Percentiles rank a stretch among this genome's conserved stretches.
Conservation (phyloP, 2,888 invertebrate species). For the Trichacis sp. region DNA sequence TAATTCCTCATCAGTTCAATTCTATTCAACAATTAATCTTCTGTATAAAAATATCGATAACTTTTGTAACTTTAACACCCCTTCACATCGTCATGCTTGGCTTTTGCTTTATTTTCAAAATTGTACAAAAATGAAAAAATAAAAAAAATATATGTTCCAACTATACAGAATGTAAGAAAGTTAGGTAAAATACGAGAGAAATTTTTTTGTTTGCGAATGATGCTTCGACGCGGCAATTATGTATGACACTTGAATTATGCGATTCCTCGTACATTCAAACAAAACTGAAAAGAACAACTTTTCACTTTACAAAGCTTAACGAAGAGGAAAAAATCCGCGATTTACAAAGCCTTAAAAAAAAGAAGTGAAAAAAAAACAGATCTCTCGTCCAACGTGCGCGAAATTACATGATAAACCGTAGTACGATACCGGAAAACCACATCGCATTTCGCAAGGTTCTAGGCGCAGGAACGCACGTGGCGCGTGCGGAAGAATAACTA, state of each 20-base stretch:
- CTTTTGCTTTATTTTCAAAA: conserved; percentile 18
- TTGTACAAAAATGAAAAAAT: not conserved
- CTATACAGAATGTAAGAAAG: too few relatives aligned
- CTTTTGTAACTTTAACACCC: not conserved
- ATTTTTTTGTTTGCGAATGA: too few relatives aligned
- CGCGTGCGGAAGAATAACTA: conserved; percentile 56
- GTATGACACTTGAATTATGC: too few relatives aligned
- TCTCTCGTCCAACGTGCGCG: too few relatives aligned
- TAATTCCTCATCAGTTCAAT: not conserved
- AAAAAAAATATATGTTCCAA: too few relatives aligned
- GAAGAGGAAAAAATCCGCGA: not conserved
- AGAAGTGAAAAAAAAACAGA: not conserved
- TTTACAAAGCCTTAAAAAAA: not conserved
- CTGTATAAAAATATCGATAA: conserved; percentile 6
- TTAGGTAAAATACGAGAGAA: too few relatives aligned
- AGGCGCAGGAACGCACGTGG: conserved; percentile 30
- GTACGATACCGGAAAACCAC: conserved; percentile 6
- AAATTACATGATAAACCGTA: not conserved
- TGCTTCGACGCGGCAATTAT: too few relatives aligned
- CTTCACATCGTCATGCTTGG: conserved; percentile 17
- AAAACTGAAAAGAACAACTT: too few relatives aligned
- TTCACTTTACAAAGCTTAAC: not conserved
- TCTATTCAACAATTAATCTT: not conserved
- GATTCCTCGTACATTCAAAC: too few relatives aligned
- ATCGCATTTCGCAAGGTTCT: not conserved